Percentiles rank a stretch among this genome's conserved stretches.
These are phyloP conservation scores for Anastrepha ludens DNA, from an alignment of 1,140 invertebrate species.

Conservation along the genomic window DNA sequence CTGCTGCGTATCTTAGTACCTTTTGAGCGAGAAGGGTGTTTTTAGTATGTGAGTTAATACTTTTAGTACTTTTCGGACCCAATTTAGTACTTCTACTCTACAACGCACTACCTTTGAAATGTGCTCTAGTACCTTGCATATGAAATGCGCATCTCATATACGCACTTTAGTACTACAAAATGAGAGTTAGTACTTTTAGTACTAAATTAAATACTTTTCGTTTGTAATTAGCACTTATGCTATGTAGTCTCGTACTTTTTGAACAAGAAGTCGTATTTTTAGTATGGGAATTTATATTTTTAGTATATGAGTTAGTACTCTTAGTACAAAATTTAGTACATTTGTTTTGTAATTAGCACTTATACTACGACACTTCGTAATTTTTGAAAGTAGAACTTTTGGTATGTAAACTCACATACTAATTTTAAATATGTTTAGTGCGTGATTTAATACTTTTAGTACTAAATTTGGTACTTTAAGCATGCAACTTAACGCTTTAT, in stretches of 20 bases:
- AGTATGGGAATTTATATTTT: background rate
- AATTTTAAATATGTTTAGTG: background rate
- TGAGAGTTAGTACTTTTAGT: background rate
- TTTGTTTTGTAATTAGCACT: background rate
- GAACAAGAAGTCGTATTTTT: background rate
- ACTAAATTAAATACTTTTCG: background rate
- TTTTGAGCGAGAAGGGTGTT: background rate
- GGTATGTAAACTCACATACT: background rate
- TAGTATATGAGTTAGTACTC: background rate
- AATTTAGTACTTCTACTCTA: background rate
- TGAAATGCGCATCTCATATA: background rate
- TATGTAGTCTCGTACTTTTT: too few species aligned
- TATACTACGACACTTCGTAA: background rate
- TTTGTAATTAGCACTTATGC: background rate
- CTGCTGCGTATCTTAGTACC: too few species aligned
- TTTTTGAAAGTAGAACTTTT: background rate
- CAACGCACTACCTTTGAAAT: too few species aligned
- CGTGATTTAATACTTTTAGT: background rate
- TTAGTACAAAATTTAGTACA: background rate
- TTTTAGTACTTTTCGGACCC: background rate
- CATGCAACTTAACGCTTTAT: background rate
- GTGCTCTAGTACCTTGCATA: too few species aligned
- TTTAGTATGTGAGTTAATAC: background rate
- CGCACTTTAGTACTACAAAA: background rate
- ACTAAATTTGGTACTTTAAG: background rate